Percentiles rank a stretch among this genome's conserved stretches.
These are phyloP conservation scores for Lasius fuliginosus DNA, from an alignment of 2,888 invertebrate species.

Conservation along the genomic window DNA sequence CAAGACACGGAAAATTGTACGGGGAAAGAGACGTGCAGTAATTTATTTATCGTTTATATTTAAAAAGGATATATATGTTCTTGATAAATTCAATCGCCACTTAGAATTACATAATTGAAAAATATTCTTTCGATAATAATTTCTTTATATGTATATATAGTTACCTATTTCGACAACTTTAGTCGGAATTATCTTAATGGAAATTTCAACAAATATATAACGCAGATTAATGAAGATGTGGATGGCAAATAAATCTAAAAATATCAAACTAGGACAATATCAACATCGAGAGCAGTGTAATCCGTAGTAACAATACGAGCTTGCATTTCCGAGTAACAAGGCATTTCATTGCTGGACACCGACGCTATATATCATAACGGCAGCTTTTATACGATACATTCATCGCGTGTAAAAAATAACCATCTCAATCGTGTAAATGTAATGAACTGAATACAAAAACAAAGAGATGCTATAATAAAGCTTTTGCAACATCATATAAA, in stretches of 20 bases:
- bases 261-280: conserved; percentile 18
- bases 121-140: background rate
- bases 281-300: conserved; percentile 10
- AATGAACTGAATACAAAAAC: background rate
- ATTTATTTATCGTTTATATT: background rate
- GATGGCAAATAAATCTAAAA: conserved; percentile 17
- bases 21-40: background rate
- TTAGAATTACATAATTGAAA: conserved; percentile 5
- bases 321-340: conserved; percentile 39
- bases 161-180: background rate
- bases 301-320: conserved; percentile 36
- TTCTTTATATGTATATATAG: background rate
- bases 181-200: conserved; percentile 16
- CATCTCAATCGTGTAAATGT: conserved; percentile 27
- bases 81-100: background rate
- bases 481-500: background rate
- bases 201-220: background rate
- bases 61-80: background rate
- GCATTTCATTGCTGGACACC: conserved; percentile 52
- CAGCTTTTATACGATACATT: conserved; percentile 49
- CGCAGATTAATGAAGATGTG: background rate
- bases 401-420: conserved; percentile 6
- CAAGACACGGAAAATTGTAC: background rate
- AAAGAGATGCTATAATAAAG: conserved; percentile 32
- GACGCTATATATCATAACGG: conserved; percentile 49